Evolutionary conservation across 2,113 vertebrate genomes (phyloP), one percentile per base, ranked within the genome.

Genomic region (Thunnus thynnus): DNA sequence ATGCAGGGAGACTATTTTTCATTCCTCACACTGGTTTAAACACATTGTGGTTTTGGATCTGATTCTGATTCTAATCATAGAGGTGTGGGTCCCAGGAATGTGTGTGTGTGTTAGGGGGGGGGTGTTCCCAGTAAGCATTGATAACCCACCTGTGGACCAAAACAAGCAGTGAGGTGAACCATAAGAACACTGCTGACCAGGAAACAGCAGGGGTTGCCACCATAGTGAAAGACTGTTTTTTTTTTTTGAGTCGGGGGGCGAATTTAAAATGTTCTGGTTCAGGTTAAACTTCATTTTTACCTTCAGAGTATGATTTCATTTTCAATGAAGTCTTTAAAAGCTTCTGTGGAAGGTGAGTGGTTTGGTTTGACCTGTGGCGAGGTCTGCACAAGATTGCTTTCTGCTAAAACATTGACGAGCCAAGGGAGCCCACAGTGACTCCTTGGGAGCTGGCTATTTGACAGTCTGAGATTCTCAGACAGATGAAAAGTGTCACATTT

Each of bases 401-500:
- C 91, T 90, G 82, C 90, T 91, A 76, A 92, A 94, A 93, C 91
- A 91, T 89, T 91, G 84, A 90, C 69, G 90, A 88, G 90, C 66
- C 13, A 16, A 81, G 89, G 87, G 84, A 90, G 85, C 78, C 73
- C 57, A 48, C 70, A 51, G 83, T 85, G 80, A 81, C 80, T 91
- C 92, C 83, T 81, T 63, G 87, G 86, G 86, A 88, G 72, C 72
- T 66, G 87, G 85, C 80, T 82, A 76, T 88, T 86, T 89, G 92
- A 91, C 91, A 85, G 85, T 78, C 84, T 85, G 83, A 88, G 89
- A 90, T 76, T 89, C 84, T 80, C 83, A 84, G 92, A 92, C 89
- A 84, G 89, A 92, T 92, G 91, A 90, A 92, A 90, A 88, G 92
- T 94, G 93, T 92, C 91, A 91, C 89, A 85, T 93, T 88, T 91